Base-by-base conservation (phyloP, 2,113 vertebrate genomes). In the Melierax canorus region DNA sequence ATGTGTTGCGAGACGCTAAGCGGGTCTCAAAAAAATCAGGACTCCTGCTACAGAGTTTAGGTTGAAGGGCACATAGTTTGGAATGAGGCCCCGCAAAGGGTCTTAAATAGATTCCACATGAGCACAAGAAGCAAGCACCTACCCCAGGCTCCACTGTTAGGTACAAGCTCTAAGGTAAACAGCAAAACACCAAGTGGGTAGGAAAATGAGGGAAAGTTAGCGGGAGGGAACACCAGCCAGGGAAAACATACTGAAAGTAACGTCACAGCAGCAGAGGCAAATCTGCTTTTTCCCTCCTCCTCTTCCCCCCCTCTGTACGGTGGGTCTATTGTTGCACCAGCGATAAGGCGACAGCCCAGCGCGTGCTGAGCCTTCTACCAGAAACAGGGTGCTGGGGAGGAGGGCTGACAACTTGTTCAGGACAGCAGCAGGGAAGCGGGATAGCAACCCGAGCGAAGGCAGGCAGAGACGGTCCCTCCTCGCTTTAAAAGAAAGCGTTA, bases 61-160 rank as follows among this genome's bases (percentile, higher is more conserved):
- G 92, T 92, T 96, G 94, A 94, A 97, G 94, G 95, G 92, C 94
- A 91, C 83, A 89, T 91, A 92, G 92, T 56, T 96, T 92, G 94
- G 96, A 96, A 95, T 86, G 96, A 95, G 95, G 97, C 95, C 95
- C 95, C 10, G n/a, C 76, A 55, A 93, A 87, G 95, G 95, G 95
- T 94, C 68, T 90, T 63, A 93, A 96, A 96, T 94, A 84, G 97
- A 94, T 95, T 97, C 94, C 95, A 94, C 92, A 95, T 93, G 94
- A 96, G 91, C 60, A 16, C 64, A 32, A 72, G 67, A 90, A 0
- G 7, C 82, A 27, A 79, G 82, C 88, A 81, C 88, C 91, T 79
- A 91, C 39, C 27, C 90, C 38, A 15, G 36, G 76, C 95, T 69
- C 60, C 38, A 3, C 41, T 8, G 43, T 45, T 62, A 62, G 58